Base-by-base conservation (phyloP, 2,888 invertebrate species). In the Tortrix viridana region DNA sequence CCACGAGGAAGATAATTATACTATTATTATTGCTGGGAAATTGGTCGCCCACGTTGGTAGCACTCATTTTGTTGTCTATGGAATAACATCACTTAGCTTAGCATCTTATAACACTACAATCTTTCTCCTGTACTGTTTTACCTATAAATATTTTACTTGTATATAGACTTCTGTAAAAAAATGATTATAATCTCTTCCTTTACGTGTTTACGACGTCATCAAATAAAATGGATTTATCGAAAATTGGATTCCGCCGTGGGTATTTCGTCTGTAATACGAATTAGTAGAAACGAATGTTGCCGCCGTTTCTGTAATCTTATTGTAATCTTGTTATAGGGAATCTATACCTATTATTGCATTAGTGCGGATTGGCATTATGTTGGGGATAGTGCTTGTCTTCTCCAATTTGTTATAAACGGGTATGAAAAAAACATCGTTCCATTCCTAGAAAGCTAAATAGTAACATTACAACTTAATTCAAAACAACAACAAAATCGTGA, bases 221-320 rank as follows among this genome's bases (percentile, higher is more conserved):
- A 52, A 52, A 38, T 57, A 57, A 77, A 78, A 78, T 71, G 76
- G 76, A 78, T 81, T 80, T 74, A 71, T 67, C 46, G 55, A 48
- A 60, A 63, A 62, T 67, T 67, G 69, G 60, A 67, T 65, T 41
- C 68, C 69, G 50, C 60, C 69, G 72, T 73, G 72, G 74, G 67
- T 68, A 66, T 60, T 67, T 63, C 55, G 64, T 69, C 69, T 67
- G 66, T 71, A 72, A 68, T 73, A 73, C 69, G 73, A 72, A 70
- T 73, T 70, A 62, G 59, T 52, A 66, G 66, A 70, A 67, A 68
- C 67, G 69, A 68, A 69, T 54, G 60, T 66, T 58, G 60, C 43
- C 58, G 32, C 38, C 18, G 49, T 70, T 67, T 72, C 66, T 67
- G 64, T 74, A 74, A 76, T 76, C 69, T 65, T 68, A 71, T 70